Evolutionary conservation across 2,113 vertebrate species (phyloP).

Genomic region (Tragulus kanchil): DNA sequence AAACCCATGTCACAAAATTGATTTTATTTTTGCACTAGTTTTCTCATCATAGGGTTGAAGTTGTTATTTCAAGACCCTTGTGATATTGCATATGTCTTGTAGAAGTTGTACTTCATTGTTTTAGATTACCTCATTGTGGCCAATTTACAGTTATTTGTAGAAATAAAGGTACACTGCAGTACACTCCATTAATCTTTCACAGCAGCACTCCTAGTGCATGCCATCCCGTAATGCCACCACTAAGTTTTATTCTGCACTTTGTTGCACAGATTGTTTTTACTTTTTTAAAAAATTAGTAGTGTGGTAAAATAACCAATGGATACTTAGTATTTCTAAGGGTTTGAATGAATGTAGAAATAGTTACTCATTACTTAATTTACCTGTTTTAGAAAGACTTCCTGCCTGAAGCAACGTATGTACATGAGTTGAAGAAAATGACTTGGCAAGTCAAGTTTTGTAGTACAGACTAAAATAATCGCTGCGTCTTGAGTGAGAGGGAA

Average conservation of each 20-base stretch:
- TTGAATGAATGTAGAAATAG: constrained; percentile 3
- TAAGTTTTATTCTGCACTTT: neutral
- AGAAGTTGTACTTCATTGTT: neutral
- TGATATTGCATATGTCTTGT: neutral
- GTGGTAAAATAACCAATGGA: neutral
- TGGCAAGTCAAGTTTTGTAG: neutral
- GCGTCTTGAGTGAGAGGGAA: neutral
- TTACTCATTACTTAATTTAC: neutral
- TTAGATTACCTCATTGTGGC: neutral
- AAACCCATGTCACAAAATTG: neutral
- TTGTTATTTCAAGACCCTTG: neutral
- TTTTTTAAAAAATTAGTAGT: neutral
- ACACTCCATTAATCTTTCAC: neutral
- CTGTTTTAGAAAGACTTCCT: neutral
- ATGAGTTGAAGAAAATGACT: neutral
- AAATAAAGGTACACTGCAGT: neutral
- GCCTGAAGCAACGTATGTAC: neutral
- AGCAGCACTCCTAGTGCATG: neutral
- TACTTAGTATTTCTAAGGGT: constrained; percentile 9
- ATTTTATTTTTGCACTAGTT: neutral
- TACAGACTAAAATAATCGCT: neutral
- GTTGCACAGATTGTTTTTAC: neutral
- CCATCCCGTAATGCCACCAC: neutral
- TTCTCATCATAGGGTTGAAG: neutral
- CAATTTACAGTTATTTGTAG: neutral